Base-by-base conservation (phyloP, 2,797 vertebrate genomes). In the Lycodopsis pacificus region DNA sequence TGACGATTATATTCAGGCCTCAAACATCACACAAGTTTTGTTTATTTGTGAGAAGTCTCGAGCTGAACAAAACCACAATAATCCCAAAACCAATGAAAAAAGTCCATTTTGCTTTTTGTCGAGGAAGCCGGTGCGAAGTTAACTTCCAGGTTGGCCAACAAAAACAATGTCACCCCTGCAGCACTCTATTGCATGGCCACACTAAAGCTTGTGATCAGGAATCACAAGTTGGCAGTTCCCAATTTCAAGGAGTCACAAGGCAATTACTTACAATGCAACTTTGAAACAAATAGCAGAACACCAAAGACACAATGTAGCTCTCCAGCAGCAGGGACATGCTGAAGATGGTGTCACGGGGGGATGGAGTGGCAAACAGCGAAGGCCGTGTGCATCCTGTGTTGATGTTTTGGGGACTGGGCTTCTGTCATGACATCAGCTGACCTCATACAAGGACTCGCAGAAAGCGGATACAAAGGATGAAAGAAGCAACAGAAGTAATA, bases 381-480 rank as follows among this genome's bases (percentile, higher is more conserved):
- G 62, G 54, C 14, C 14, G 11, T 64, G 42, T 40, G 44, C 22
- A 15, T 67, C 34, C 66, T 25, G 40, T 68, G 79, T 64, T 40
- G 71, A 30, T 81, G 80, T 74, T 82, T 59, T 19, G 48, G 62
- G 71, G 59, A 15, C 74, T 34, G 32, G 58, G 61, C 74, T 57
- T 68, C 63, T 75, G 83, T 70, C 73, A 48, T 83, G 79, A 80
- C 89, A 80, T 82, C 64, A 48, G 58, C 71, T 54, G 84, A 89
- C 89, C 87, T 84, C 67, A 17, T 32, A 40, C 77, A 67, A 85
- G 74, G 79, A 79, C 85, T 83, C 25, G 8, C 59, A 86, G 75
- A 86, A 79, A 79, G 51, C 36, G 66, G 75, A 75, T 71, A 67
- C 54, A 81, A 80, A 76, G 83, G 81, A 92, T 89, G 86, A 90